These are phyloP conservation scores for Elachura formosa DNA, from an alignment of 2,113 vertebrate species.

Conservation along the genomic window DNA sequence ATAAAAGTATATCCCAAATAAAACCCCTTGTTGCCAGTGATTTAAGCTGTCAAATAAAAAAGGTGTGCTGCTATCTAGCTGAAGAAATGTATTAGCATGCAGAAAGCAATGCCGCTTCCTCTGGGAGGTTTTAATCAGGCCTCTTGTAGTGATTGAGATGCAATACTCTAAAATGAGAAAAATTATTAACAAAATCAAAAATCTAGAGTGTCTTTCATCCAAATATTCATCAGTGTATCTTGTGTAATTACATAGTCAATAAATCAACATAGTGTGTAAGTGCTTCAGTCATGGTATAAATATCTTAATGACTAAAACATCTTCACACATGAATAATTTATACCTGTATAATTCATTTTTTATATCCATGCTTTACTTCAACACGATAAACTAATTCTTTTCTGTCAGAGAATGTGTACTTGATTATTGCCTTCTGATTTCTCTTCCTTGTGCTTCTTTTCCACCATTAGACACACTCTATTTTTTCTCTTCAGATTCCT, in stretches of 20 bases:
- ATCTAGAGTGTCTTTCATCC: conserved; percentile 51
- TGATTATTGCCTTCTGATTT: conserved; percentile 58
- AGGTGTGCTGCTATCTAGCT: neutral
- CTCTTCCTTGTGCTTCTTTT: conserved; percentile 61
- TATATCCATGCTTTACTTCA: conserved; percentile 58
- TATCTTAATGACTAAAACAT: conserved; percentile 75
- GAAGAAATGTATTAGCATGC: conserved; percentile 17
- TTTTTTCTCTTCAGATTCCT: conserved; percentile 55
- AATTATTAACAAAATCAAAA: conserved; percentile 72
- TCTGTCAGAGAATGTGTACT: conserved; percentile 51
- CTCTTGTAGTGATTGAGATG: conserved; percentile 65
- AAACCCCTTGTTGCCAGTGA: neutral
- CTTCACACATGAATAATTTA: conserved; percentile 78
- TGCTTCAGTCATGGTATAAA: conserved; percentile 66
- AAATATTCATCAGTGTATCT: conserved; percentile 71
- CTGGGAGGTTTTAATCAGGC: conserved; percentile 62
- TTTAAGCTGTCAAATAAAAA: neutral
- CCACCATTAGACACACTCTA: conserved; percentile 44
- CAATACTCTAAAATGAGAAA: conserved; percentile 50
- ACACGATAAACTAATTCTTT: conserved; percentile 64
- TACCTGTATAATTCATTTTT: conserved; percentile 70
- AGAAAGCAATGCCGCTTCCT: conserved; percentile 6
- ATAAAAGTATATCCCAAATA: neutral
- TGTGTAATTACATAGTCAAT: conserved; percentile 68
- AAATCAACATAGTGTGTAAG: conserved; percentile 69